Base-by-base conservation (phyloP, 2,113 vertebrate species). In the Rallus limicola region DNA sequence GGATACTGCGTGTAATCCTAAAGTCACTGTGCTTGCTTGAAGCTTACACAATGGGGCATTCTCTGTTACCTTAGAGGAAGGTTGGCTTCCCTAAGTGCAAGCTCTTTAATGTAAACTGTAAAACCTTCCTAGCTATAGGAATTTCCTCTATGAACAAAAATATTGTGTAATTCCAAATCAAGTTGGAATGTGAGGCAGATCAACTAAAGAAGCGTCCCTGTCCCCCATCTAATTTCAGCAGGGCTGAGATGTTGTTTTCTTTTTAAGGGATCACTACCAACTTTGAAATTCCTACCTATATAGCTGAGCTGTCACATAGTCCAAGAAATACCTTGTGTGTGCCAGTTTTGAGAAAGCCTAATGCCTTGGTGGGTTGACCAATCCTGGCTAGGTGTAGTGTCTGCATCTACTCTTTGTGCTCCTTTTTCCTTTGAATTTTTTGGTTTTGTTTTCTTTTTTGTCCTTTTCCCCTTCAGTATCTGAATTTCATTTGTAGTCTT, bases 381-480 rank as follows among this genome's bases (percentile, higher is more conserved):
- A 7, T 64, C 33, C 28, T 76, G 34, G 25, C 24, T 25, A 69
- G 44, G 12, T 71, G 3, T 29, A 52, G 28, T n/a, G 13, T 16
- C 59, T 62, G 28, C 18, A 42, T 52, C 28, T 67, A 50, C 13
- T 76, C 34, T 34, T 62, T 2, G 13, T 72, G 16, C 6, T 59
- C 5, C 5, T 29, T 44, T 60, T 42, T n/a, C 11, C 7, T 42
- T 23, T 23, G 16, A 16, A 36, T 26, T 8, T 20, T 16, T 52
- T 18, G 1, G 8, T 46, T 48, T 48, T 23, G 55, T 21, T 44
- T 24, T 25, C 16, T 23, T 38, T 24, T 9, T 11, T 10, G 2
- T 5, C 10, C 23, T 5, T 18, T 7, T 9, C 6, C 2, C 7
- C 2, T 7, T 2, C 6, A 53, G 34, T 13, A 46, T 71, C 18